Evolutionary conservation across 2,797 vertebrate species (phyloP).

Genomic region (Masticophis lateralis): DNA sequence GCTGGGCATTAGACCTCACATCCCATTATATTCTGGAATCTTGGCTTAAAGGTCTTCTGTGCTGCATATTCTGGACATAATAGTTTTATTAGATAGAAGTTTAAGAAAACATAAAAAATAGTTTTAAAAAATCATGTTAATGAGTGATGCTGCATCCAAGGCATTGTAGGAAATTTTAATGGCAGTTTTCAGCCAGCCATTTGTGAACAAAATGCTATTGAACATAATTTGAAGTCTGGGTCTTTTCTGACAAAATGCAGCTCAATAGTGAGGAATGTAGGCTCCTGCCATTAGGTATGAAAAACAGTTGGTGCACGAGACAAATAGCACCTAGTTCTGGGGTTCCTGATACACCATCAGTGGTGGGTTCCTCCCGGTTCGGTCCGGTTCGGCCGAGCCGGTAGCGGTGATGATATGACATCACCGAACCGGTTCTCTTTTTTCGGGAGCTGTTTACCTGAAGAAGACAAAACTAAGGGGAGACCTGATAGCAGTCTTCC

Average conservation of each 20-base stretch:
- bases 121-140: neutral
- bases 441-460: neutral
- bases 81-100: neutral
- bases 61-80: neutral
- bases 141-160: neutral
- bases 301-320: neutral
- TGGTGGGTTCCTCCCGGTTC: too few relatives aligned
- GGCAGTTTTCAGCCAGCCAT: neutral
- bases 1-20: neutral
- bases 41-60: neutral
- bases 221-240: neutral
- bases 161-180: neutral
- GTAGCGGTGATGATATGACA: too few relatives aligned
- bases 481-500: neutral
- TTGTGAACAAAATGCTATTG: neutral
- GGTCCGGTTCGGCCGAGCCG: too few relatives aligned
- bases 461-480: neutral
- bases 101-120: neutral
- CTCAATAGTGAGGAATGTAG: neutral
- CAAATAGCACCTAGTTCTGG: neutral
- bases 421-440: too few relatives aligned
- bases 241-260: neutral
- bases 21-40: neutral
- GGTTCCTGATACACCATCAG: neutral
- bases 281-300: neutral